Evolutionary conservation across 2,888 invertebrate species (phyloP).

Genomic region (Resseliella maxima): DNA sequence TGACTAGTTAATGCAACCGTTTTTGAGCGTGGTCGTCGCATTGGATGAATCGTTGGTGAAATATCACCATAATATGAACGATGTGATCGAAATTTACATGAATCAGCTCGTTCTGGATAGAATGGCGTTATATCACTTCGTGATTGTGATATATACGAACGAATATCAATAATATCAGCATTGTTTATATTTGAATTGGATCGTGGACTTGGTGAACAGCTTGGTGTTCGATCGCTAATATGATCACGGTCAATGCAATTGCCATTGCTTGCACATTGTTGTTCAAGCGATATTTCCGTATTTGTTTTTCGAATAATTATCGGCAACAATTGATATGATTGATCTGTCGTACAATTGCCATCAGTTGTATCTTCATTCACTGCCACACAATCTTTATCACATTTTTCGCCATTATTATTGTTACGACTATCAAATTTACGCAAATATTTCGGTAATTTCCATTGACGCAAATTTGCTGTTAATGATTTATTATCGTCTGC

Average conservation of each 20-base stretch:
- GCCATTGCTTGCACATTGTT: conserved; percentile 62
- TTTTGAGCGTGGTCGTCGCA: conserved; percentile 64
- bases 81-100: conserved; percentile 78
- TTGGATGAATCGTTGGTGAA: conserved; percentile 68
- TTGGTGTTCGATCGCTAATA: conserved; percentile 66
- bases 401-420: conserved; percentile 42
- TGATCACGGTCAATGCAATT: not conserved
- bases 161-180: conserved; percentile 75
- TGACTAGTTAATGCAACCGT: conserved; percentile 63
- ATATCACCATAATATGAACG: conserved; percentile 67
- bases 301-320: conserved; percentile 9
- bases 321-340: conserved; percentile 17
- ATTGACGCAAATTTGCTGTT: conserved; percentile 71
- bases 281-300: conserved; percentile 2
- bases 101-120: conserved; percentile 69
- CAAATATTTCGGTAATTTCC: conserved; percentile 78
- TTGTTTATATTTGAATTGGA: conserved; percentile 69
- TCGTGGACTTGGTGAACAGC: conserved; percentile 69
- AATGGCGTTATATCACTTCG: conserved; percentile 79
- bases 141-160: conserved; percentile 80
- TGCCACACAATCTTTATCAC: conserved; percentile 49
- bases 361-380: conserved; percentile 63
- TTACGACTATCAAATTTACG: conserved; percentile 70
- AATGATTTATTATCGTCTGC: not conserved
- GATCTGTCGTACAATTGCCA: conserved; percentile 62